Conservation (phyloP, 1,140 invertebrate species). For the Microplitis mediator region DNA sequence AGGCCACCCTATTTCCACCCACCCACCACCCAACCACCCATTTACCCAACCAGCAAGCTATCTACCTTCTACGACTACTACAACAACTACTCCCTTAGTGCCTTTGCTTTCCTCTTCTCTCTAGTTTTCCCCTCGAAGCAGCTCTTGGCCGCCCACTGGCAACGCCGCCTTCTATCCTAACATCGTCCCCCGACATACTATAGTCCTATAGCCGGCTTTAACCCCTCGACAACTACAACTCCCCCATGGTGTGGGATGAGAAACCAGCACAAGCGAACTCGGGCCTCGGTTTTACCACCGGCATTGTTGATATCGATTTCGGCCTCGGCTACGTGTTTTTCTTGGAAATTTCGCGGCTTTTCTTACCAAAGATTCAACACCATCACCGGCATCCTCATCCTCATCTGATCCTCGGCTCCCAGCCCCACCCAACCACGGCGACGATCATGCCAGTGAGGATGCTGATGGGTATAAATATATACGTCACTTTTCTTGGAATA, state of each 20-base stretch:
- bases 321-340: conserved; percentile 49
- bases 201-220: conserved; percentile 31
- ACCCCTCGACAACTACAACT: conserved; percentile 15
- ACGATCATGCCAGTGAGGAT: not conserved
- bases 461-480: not conserved
- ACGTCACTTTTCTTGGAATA: conserved; percentile 12
- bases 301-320: conserved; percentile 57
- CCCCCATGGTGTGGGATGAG: not conserved
- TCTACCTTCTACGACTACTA: conserved; percentile 7
- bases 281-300: conserved; percentile 48
- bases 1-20: conserved; percentile 44
- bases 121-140: not conserved
- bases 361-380: not conserved
- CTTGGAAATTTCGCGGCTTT: conserved; percentile 47
- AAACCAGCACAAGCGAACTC: conserved; percentile 28
- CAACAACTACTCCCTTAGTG: no score
- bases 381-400: no score
- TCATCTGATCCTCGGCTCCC: no score
- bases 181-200: conserved; percentile 19
- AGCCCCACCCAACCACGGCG: no score
- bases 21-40: conserved; percentile 23
- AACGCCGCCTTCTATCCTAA: conserved; percentile 31
- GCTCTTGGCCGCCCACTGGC: not conserved
- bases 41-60: not conserved
- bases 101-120: conserved; percentile 1